These are phyloP conservation scores for Hippoglossus hippoglossus DNA, from an alignment of 2,797 vertebrate species.

Conservation along the genomic window DNA sequence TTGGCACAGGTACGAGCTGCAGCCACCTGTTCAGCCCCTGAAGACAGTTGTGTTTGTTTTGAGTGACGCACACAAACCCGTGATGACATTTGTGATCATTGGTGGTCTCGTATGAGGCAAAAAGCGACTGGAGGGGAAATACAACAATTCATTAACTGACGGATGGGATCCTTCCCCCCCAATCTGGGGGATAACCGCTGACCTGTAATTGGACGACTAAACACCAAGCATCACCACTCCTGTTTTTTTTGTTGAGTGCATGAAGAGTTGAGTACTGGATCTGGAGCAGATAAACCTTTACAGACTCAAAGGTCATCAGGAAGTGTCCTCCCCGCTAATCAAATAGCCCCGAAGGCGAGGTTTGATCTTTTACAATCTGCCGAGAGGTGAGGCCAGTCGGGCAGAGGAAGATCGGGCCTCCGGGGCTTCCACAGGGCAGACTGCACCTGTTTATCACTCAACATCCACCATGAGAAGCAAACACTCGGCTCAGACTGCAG, in stretches of 20 bases:
- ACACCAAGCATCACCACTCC: constrained; percentile 12
- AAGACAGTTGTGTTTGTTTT: constrained; percentile 55
- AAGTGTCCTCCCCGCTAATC: constrained; percentile 57
- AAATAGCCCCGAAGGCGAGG: constrained; percentile 60
- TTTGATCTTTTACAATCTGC: constrained; percentile 70
- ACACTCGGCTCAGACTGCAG: constrained; percentile 28
- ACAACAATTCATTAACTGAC: constrained; percentile 72
- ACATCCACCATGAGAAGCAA: constrained; percentile 33
- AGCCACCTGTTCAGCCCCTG: constrained; percentile 49
- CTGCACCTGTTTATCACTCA: constrained; percentile 65
- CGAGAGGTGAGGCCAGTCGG: constrained; percentile 35
- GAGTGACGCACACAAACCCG: constrained; percentile 33
- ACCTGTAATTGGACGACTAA: constrained; percentile 54
- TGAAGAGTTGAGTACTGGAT: constrained; percentile 29
- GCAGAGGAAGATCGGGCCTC: constrained; percentile 45
- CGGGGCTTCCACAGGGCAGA: constrained; percentile 24
- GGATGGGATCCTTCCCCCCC: constrained; percentile 69
- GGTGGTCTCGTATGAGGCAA: constrained; percentile 38
- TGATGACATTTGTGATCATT: constrained; percentile 61
- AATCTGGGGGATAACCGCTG: constrained; percentile 38
- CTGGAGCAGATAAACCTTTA: constrained; percentile 55
- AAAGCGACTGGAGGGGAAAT: constrained; percentile 27
- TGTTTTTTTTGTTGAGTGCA: constrained; percentile 21
- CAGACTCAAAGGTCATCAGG: constrained; percentile 60
- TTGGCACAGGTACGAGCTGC: constrained; percentile 35